Percentiles rank a stretch among this genome's conserved stretches.
Conservation (phyloP, 2,888 invertebrate species). For the Dioctria linearis region DNA sequence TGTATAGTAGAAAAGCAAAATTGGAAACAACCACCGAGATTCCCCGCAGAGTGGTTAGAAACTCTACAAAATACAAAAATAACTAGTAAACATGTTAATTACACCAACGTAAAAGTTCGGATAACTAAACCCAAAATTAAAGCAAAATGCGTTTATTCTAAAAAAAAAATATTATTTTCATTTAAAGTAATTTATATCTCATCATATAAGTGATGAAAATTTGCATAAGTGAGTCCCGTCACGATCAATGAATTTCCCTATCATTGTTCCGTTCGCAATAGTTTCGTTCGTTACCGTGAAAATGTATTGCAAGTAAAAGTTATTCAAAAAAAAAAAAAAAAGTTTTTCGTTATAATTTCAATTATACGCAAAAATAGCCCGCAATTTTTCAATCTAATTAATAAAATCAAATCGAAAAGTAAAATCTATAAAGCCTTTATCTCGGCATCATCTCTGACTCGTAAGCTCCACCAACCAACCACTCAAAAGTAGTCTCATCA, state of each 20-base stretch:
- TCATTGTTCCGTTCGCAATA: conserved; percentile 2
- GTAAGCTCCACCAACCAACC: too few species aligned
- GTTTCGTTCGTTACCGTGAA: conserved; percentile 5
- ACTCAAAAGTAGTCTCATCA: too few species aligned
- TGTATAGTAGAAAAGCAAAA: background rate
- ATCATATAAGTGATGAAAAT: conserved; percentile 18
- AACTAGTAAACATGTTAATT: conserved; percentile 23
- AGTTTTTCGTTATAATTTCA: too few species aligned
- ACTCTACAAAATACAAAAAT: conserved; percentile 9
- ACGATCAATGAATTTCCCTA: conserved; percentile 53
- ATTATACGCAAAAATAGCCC: too few species aligned
- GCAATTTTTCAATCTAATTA: too few species aligned
- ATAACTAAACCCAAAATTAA: conserved; percentile 47
- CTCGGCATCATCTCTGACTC: too few species aligned
- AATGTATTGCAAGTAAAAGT: conserved; percentile 20
- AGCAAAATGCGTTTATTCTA: conserved; percentile 49
- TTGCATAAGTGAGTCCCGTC: conserved; percentile 58
- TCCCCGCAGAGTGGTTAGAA: background rate
- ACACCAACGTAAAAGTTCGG: conserved; percentile 35
- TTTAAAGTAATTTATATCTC: background rate
- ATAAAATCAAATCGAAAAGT: too few species aligned
- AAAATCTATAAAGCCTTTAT: too few species aligned
- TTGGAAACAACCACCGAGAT: background rate
- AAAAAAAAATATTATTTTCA: background rate
- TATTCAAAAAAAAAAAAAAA: background rate